Evolutionary conservation across 2,797 vertebrate species (phyloP), one percentile per base, ranked within the genome.

Genomic region (Bovichtus diacanthus): DNA sequence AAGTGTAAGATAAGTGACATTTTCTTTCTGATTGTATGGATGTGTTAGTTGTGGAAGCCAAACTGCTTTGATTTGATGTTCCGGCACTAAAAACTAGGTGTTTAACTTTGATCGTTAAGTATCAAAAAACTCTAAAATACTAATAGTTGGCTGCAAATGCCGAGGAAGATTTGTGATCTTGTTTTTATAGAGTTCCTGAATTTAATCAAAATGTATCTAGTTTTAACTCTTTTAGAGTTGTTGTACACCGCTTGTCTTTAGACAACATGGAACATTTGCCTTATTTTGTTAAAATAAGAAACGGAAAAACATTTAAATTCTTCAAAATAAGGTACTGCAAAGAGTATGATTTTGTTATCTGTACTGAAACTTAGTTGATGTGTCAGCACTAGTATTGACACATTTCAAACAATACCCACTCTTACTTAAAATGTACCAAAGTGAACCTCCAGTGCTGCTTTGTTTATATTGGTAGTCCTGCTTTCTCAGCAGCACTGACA

Each of bases 391-490:
- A 29, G 13, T 18, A 11, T 21, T 1, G 8, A 43, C 61, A 55
- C 0, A 29, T 6, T 56, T 68, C 13, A 36, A 47, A 55, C 0
- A 0, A 31, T 9, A 15, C 15, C 18, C 8, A 41, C 2, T 59
- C 44, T 70, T 38, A 55, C 12, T 31, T 15, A 63, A 47, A 25
- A 19, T 25, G 29, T 25, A 39, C 59, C 5, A 19, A 49, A 16
- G 44, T 55, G 1, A 54, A 18, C 27, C 54, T 59, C 55, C 7
- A 36, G 23, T 21, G 36, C 27, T 2, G 41, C 44, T 47, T 67
- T 80, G 70, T 62, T 83, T 46, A 44, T 64, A 36, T 49, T 62
- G 10, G 25, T 59, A 39, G 77, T 58, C 39, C 56, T 74, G 59
- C 50, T 50, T 56, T 56, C 51, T 55, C 70, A 72, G 62, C 71